A percentile compares a stretch with the other conserved stretches of the same genome.
Evolutionary conservation across 2,797 vertebrate genomes (phyloP).

Genomic region (Enteromius viviparus): DNA sequence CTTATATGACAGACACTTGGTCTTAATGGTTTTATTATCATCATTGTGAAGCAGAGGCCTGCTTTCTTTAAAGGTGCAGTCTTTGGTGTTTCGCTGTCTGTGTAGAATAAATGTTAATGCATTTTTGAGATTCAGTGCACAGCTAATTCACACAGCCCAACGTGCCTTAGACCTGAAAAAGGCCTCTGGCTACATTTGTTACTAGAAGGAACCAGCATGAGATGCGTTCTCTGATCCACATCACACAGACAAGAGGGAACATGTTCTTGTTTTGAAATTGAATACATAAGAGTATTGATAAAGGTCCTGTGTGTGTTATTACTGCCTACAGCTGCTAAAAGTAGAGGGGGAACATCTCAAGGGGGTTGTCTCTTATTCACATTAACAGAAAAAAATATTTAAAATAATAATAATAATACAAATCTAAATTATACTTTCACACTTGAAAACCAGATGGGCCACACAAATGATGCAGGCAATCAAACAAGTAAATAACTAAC

Average conservation of each 20-base stretch:
- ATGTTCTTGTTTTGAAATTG: slow-evolving; percentile 74
- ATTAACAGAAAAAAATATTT: not conserved
- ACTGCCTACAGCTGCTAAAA: slow-evolving; percentile 70
- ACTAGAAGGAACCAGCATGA: slow-evolving; percentile 54
- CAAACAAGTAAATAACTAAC: not conserved
- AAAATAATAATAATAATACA: too few relatives aligned
- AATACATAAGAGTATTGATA: slow-evolving; percentile 76
- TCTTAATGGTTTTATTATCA: slow-evolving; percentile 80
- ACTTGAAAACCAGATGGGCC: not conserved
- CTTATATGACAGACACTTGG: slow-evolving; percentile 79
- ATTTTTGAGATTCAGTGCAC: slow-evolving; percentile 54
- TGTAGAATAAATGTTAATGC: slow-evolving; percentile 71
- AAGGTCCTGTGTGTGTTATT: slow-evolving; percentile 76
- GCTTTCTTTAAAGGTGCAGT: slow-evolving; percentile 75
- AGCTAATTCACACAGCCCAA: slow-evolving; percentile 34
- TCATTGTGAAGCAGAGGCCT: slow-evolving; percentile 74
- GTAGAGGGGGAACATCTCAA: slow-evolving; percentile 60
- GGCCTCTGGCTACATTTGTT: slow-evolving; percentile 67
- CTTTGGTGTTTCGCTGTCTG: slow-evolving; percentile 27
- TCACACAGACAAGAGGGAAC: slow-evolving; percentile 51
- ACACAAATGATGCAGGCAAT: not conserved
- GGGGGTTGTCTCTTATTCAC: slow-evolving; percentile 22
- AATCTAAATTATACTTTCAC: not conserved
- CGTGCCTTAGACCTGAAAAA: slow-evolving; percentile 52
- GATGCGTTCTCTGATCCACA: slow-evolving; percentile 52